These are phyloP conservation scores for Rhineura floridana DNA, from an alignment of 2,113 vertebrate species.

Conservation along the genomic window DNA sequence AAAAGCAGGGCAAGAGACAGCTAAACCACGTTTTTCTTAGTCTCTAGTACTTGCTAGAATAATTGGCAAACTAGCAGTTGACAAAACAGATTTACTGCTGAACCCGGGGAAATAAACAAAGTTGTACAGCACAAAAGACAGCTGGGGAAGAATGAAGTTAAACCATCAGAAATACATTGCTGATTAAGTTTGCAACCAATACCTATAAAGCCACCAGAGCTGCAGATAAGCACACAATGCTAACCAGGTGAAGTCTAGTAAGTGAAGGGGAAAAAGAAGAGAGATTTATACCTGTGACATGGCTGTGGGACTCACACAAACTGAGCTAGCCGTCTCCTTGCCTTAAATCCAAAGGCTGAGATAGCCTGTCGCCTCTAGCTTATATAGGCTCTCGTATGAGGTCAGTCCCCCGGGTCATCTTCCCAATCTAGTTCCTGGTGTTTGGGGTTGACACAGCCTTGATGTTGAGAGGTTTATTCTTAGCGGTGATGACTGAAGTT, in stretches of 20 bases:
- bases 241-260: neutral
- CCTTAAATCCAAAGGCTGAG: constrained; percentile 57
- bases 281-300: constrained; percentile 89
- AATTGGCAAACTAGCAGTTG: neutral
- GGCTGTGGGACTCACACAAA: constrained; percentile 18
- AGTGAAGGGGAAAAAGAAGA: rapidly evolving
- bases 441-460: constrained; percentile 43
- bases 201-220: neutral
- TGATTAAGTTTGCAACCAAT: rapidly evolving
- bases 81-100: neutral
- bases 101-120: neutral
- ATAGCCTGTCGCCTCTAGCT: constrained; percentile 58
- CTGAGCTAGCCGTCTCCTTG: constrained; percentile 12
- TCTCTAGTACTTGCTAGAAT: neutral
- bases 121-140: neutral
- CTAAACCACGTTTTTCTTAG: neutral
- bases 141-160: neutral
- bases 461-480: constrained; percentile 73
- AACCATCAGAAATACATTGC: neutral
- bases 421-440: constrained; percentile 68
- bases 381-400: constrained; percentile 70
- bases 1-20: neutral
- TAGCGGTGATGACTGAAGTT: constrained; percentile 65
- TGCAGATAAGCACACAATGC: rapidly evolving
- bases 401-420: constrained; percentile 63